phyloP scores from a whole-genome alignment of 2,888 invertebrate genomes.

The Thymelicus acteon region DNA sequence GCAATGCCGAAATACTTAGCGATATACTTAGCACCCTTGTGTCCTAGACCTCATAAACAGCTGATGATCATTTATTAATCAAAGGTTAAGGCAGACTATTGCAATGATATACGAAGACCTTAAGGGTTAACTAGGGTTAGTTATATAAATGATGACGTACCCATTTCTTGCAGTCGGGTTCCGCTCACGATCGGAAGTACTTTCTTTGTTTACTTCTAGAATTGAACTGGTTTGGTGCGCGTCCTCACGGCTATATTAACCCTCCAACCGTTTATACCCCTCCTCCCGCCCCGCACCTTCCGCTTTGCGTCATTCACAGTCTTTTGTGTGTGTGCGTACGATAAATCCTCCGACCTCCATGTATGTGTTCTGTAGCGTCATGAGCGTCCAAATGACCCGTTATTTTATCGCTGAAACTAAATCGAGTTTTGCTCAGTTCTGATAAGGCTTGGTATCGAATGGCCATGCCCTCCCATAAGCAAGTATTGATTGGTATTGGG shows the following conservation, averaged over 20 bases:
- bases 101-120: no score
- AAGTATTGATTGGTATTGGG: constrained; percentile 4
- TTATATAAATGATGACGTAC: constrained; percentile 56
- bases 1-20: no score
- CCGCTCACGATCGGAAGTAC: constrained; percentile 52
- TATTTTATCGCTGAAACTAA: not conserved
- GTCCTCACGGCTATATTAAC: constrained; percentile 73
- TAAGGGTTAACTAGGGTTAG: constrained; percentile 5
- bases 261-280: constrained; percentile 52
- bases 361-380: constrained; percentile 43
- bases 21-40: no score
- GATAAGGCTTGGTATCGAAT: constrained; percentile 12
- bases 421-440: not conserved
- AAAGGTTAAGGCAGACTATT: no score
- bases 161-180: constrained; percentile 64
- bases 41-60: no score
- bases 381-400: constrained; percentile 19
- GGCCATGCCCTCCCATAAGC: not conserved
- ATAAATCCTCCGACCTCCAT: constrained; percentile 3
- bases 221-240: constrained; percentile 68
- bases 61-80: no score
- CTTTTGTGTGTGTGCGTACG: constrained; percentile 46
- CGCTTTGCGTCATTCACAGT: constrained; percentile 66
- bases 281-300: constrained; percentile 43
- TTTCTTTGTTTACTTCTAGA: constrained; percentile 71